These are phyloP conservation scores for Galerucella calmariensis DNA, from an alignment of 2,888 invertebrate species.

Conservation along the genomic window DNA sequence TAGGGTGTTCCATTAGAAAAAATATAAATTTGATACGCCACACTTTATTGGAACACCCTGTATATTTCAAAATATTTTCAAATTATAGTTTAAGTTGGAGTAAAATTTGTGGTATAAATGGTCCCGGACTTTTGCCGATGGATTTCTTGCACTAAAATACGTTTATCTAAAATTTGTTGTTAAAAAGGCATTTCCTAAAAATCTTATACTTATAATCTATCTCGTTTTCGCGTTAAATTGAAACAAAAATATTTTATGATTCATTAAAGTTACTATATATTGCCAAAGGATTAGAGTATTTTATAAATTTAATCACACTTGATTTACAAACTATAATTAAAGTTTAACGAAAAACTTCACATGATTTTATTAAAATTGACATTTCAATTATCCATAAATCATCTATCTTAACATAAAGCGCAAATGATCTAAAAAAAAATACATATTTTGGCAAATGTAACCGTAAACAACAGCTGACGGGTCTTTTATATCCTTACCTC, in stretches of 20 bases:
- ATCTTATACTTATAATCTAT: too few species aligned
- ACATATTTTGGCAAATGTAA: conserved; percentile 23
- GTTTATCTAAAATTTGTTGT: too few species aligned
- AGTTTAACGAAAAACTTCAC: neutral
- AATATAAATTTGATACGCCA: too few species aligned
- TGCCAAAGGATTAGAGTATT: neutral
- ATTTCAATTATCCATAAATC: neutral
- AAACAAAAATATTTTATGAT: neutral
- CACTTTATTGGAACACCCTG: too few species aligned
- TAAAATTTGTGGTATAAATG: too few species aligned
- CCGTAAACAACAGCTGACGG: conserved; percentile 34
- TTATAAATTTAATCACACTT: neutral
- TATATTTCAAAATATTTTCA: too few species aligned
- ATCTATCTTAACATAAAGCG: neutral
- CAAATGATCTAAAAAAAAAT: neutral
- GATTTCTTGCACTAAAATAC: too few species aligned
- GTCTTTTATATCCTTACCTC: conserved; percentile 26
- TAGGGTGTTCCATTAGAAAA: too few species aligned
- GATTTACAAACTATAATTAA: too few species aligned
- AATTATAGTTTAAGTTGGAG: too few species aligned
- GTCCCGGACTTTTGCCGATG: too few species aligned
- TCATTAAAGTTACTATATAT: neutral
- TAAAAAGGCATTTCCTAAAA: too few species aligned
- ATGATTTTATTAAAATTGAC: neutral
- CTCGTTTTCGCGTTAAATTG: neutral